These are phyloP conservation scores for Eretmochelys imbricata DNA, from an alignment of 2,113 vertebrate genomes.

Conservation along the genomic window DNA sequence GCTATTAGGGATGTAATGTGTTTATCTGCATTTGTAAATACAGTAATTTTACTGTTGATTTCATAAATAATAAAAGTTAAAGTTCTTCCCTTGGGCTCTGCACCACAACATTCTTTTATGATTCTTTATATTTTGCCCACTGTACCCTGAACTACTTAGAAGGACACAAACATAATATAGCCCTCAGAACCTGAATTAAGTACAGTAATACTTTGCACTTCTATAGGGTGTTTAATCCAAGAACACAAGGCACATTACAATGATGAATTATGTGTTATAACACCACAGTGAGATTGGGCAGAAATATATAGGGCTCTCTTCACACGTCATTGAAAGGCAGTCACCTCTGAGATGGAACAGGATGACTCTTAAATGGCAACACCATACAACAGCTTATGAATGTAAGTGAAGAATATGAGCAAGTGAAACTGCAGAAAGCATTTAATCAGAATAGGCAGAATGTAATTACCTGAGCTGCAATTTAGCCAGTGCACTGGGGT, in stretches of 20 bases:
- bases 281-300: constrained; percentile 24
- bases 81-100: not conserved
- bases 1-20: constrained; percentile 55
- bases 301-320: not conserved
- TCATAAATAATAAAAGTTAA: constrained; percentile 53
- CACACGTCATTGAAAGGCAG: not conserved
- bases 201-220: constrained; percentile 29
- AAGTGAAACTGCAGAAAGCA: not conserved
- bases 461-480: not conserved
- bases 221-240: not conserved
- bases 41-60: constrained; percentile 45
- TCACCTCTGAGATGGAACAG: not conserved
- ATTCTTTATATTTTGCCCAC: constrained; percentile 40
- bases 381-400: not conserved
- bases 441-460: not conserved
- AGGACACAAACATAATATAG: constrained; percentile 38
- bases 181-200: constrained; percentile 38
- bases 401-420: not conserved
- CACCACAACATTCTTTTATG: constrained; percentile 29
- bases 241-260: constrained; percentile 30
- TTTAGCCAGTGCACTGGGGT: not conserved
- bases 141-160: constrained; percentile 37
- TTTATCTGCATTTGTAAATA: constrained; percentile 64
- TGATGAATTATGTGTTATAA: constrained; percentile 18
- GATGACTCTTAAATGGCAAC: not conserved